Percentiles rank a stretch among this genome's conserved stretches.
These are phyloP conservation scores for Phaethornis superciliosus DNA, from an alignment of 2,113 vertebrate species.

Conservation along the genomic window DNA sequence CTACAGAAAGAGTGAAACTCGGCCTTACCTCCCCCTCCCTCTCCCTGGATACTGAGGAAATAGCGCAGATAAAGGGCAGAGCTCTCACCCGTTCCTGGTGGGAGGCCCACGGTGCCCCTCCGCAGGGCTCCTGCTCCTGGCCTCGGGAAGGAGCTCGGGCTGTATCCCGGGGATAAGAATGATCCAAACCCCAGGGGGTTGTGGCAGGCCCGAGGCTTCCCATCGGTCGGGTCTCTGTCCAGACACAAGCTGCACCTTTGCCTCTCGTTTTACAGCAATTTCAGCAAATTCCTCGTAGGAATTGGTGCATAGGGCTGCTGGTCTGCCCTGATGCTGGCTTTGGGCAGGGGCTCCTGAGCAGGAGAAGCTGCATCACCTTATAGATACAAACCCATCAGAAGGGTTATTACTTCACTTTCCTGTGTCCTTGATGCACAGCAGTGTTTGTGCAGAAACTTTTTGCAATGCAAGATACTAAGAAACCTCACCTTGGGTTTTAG, in stretches of 20 bases:
- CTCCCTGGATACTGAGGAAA: neutral
- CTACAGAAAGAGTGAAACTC: neutral
- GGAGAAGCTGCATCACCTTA: neutral
- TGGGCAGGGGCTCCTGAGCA: neutral
- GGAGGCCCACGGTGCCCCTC: neutral
- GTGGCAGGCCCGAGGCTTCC: neutral
- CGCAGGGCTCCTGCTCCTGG: neutral
- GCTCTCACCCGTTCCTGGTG: neutral
- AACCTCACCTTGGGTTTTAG: neutral
- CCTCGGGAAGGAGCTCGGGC: neutral
- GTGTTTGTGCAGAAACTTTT: neutral
- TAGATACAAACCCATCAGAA: neutral
- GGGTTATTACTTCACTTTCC: neutral
- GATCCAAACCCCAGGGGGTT: neutral
- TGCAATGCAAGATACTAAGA: neutral
- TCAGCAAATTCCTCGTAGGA: neutral
- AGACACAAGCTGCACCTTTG: neutral
- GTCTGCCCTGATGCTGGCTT: neutral
- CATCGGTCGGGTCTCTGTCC: accelerated
- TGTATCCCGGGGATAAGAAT: neutral
- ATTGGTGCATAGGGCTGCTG: neutral
- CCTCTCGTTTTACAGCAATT: neutral
- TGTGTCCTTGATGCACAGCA: accelerated
- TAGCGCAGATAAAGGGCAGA: accelerated
- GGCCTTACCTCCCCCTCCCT: neutral